These are phyloP conservation scores for Chironomus riparius DNA, from an alignment of 2,888 invertebrate genomes.

Conservation along the genomic window DNA sequence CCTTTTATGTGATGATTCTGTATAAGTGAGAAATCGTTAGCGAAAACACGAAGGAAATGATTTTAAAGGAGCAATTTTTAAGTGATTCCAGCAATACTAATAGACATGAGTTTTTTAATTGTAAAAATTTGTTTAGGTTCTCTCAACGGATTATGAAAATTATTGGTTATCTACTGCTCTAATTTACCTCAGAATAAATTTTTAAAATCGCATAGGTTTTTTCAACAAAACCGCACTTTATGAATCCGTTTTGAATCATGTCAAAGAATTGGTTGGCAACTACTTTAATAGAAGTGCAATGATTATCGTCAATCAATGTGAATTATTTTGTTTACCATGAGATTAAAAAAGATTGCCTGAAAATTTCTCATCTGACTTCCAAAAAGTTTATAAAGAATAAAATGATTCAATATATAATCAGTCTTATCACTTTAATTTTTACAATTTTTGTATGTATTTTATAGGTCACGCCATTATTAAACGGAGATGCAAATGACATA, in stretches of 20 bases:
- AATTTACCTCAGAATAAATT: not conserved
- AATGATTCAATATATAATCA: no score
- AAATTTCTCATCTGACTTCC: no score
- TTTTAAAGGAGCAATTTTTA: not conserved
- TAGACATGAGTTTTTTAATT: no score
- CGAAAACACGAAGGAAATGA: not conserved
- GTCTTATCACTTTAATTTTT: no score
- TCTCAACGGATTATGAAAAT: conserved; percentile 10
- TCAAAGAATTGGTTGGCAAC: not conserved
- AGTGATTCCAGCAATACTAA: no score
- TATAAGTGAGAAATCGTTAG: conserved; percentile 7
- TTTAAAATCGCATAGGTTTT: not conserved
- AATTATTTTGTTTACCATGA: not conserved
- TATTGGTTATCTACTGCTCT: conserved; percentile 4
- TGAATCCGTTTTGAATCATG: not conserved
- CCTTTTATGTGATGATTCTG: conserved; percentile 4
- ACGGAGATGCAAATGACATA: no score
- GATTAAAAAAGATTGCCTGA: no score
- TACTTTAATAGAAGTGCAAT: not conserved
- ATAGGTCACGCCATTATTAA: no score
- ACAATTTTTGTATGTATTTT: no score
- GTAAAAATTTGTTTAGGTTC: no score
- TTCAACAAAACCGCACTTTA: conserved; percentile 1
- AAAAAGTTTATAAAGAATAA: no score
- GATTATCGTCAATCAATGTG: not conserved